phyloP scores from a whole-genome alignment of 1,140 invertebrate genomes.

The Helicoverpa armigera region DNA sequence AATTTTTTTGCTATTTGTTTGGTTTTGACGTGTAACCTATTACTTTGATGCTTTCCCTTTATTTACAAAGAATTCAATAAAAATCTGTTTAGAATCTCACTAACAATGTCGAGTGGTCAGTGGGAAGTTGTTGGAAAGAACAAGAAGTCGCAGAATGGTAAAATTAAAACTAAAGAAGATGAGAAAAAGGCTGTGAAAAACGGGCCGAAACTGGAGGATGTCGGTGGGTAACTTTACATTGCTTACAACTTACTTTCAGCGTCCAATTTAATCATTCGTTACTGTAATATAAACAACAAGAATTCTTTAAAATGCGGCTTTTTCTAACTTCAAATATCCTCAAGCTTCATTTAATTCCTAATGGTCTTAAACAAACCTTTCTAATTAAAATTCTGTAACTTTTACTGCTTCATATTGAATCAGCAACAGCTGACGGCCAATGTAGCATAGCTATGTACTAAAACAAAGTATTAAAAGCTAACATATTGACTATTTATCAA shows the following conservation, averaged over 20 bases:
- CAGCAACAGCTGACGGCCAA: too few relatives aligned
- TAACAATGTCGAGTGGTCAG: slow-evolving; percentile 89
- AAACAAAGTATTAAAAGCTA: too few relatives aligned
- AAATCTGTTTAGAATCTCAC: slow-evolving; percentile 60
- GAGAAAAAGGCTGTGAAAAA: slow-evolving; percentile 86
- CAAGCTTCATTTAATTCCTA: too few relatives aligned
- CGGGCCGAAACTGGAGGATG: slow-evolving; percentile 79
- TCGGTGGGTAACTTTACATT: slow-evolving; percentile 66
- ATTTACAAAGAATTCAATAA: slow-evolving; percentile 76
- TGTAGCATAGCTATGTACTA: too few relatives aligned
- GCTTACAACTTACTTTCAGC: slow-evolving; percentile 6
- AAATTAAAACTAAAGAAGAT: slow-evolving; percentile 88
- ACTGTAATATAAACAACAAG: background rate
- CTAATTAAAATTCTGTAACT: too few relatives aligned
- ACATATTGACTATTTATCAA: too few relatives aligned
- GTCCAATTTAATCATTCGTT: background rate
- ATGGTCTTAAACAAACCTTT: too few relatives aligned
- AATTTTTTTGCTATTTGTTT: slow-evolving; percentile 76
- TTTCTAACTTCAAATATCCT: too few relatives aligned
- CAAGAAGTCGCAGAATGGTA: slow-evolving; percentile 89
- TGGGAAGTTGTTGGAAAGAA: slow-evolving; percentile 93
- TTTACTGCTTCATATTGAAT: too few relatives aligned
- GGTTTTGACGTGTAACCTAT: slow-evolving; percentile 83
- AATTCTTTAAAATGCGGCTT: background rate
- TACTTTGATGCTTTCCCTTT: slow-evolving; percentile 68